Base-by-base conservation (phyloP, 2,797 vertebrate species). In the Chiroxiphia lanceolata region DNA sequence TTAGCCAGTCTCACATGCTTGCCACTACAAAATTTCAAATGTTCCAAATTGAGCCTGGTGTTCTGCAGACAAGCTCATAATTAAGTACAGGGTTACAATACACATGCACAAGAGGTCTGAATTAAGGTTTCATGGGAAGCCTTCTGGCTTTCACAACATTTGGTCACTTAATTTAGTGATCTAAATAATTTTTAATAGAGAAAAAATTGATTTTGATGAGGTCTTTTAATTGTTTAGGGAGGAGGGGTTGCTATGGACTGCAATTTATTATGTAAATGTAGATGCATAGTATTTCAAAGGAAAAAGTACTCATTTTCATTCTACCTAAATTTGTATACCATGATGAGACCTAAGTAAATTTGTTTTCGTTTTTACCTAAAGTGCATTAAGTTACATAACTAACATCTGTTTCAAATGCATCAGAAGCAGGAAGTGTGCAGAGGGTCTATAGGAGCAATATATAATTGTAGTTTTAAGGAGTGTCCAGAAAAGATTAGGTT, bases 81-180 rank as follows among this genome's bases (percentile, higher is more conserved):
- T 91, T 90, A 93, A 93, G 59, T 51, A 83, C 36, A 72, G 72
- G 22, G 29, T 57, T 87, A 64, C 75, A 94, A n/a, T 48, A 26
- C 60, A 70, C 38, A 75, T 7, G 14, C 61, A 91, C 26, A 74
- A 77, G 40, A 82, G 29, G 21, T 27, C 74, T 77, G 71, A 91
- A 92, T 83, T 83, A 83, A 78, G 53, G 82, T 81, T 96, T 87
- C 68, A 29, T 50, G 78, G 56, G 17, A 56, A 89, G 90, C 19
- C 68, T 90, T 87, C 78, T 95, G 76, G 72, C 34, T 88, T 91
- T 92, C n/a, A 34, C 63, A 83, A 7, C 4, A 4, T 80, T 68
- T 69, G 29, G n/a, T 48, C 63, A 67, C 59, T 94, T 87, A 83
- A 86, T 94, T 94, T 87, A 64, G 57, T 60, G 61, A 83, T 45